A percentile compares a stretch with the other conserved stretches of the same genome.
Conservation (phyloP, 2,888 invertebrate species). For the Crioceris asparagi region DNA sequence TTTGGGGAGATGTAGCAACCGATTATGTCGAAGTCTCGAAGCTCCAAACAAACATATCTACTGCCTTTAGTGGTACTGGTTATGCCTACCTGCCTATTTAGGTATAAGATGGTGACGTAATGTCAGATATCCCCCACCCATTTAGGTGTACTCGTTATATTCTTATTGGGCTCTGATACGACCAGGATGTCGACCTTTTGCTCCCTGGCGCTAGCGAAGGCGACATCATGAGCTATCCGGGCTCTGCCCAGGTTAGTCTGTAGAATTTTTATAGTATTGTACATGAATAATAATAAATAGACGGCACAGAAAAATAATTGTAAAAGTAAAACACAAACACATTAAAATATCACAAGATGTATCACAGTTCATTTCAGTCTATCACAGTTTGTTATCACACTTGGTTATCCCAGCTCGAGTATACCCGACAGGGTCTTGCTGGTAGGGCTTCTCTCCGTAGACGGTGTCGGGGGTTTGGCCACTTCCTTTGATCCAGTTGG, state of each 20-base stretch:
- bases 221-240: background rate
- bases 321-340: no score
- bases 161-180: background rate
- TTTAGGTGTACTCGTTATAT: background rate
- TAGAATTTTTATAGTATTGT: background rate
- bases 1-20: background rate
- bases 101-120: background rate
- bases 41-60: background rate
- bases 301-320: no score
- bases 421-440: no score
- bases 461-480: no score
- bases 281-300: no score
- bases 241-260: background rate
- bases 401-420: no score
- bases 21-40: background rate
- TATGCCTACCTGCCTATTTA: no score
- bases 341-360: no score
- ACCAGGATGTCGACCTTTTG: background rate
- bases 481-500: no score
- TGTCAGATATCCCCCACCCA: background rate
- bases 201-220: background rate
- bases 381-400: no score
- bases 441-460: no score
- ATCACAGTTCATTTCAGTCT: no score
- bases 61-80: background rate